Conservation (phyloP, 2,888 invertebrate species). For the Camponotus fellah region DNA sequence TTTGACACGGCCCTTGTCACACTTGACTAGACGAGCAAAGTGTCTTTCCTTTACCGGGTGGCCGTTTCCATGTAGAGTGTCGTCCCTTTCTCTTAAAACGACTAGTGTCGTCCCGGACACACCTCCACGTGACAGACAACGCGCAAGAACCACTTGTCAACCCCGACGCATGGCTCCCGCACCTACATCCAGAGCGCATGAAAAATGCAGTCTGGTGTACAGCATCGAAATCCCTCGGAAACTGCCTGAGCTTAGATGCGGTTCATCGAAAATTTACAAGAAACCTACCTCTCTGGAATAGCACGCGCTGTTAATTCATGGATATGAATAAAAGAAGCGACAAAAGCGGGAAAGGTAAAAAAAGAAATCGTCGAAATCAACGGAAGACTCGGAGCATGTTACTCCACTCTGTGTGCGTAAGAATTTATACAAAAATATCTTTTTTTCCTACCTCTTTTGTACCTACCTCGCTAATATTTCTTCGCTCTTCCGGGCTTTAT, state of each 20-base stretch:
- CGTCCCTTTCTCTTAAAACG: constrained; percentile 5
- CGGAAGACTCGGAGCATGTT: background rate
- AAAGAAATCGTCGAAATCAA: background rate
- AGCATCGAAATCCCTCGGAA: constrained; percentile 26
- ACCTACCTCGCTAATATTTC: background rate
- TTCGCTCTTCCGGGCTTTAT: background rate
- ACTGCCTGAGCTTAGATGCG: background rate
- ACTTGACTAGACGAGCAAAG: background rate
- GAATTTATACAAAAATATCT: background rate
- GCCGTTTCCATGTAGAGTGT: constrained; percentile 14
- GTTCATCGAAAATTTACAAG: constrained; percentile 35
- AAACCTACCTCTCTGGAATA: background rate
- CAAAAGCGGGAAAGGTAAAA: constrained; percentile 1
- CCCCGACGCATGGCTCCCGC: background rate
- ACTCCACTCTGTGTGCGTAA: background rate
- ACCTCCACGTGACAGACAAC: constrained; percentile 17
- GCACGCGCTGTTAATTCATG: background rate
- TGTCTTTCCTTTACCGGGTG: background rate
- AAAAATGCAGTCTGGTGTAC: constrained; percentile 40
- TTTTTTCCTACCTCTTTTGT: background rate
- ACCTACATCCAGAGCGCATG: constrained; percentile 16
- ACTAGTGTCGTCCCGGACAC: constrained; percentile 12
- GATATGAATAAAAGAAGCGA: background rate
- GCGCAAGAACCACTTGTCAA: constrained; percentile 44
- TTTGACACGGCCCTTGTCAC: constrained; percentile 28